Conservation (phyloP, 2,113 vertebrate species). For the Paracanthobrama guichenoti region DNA sequence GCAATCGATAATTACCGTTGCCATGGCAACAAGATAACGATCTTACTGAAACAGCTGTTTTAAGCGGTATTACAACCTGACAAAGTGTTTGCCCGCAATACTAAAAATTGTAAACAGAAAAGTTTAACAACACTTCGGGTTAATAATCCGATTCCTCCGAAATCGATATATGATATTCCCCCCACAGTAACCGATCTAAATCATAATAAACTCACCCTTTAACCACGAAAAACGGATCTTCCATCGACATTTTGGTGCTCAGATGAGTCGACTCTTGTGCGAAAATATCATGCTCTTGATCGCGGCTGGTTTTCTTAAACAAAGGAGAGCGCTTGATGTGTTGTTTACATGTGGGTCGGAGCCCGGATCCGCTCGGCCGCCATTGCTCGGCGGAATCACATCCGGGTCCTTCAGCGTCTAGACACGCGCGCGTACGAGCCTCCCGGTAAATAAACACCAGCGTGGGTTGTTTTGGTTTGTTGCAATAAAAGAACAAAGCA, state of each 20-base stretch:
- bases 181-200: not conserved
- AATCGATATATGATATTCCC: not conserved
- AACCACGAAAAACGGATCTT: slow-evolving; percentile 98
- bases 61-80: not conserved
- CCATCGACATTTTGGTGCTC: slow-evolving; percentile 87
- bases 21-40: slow-evolving; percentile 31
- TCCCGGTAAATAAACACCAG: not conserved
- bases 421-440: not conserved
- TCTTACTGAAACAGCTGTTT: slow-evolving; percentile 5
- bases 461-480: slow-evolving; percentile 1
- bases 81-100: not conserved
- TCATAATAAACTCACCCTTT: slow-evolving; percentile 83
- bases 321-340: not conserved
- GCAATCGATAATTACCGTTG: slow-evolving; percentile 12
- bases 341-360: slow-evolving; percentile 55
- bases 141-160: not conserved
- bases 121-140: not conserved
- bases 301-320: not conserved
- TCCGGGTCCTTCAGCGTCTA: slow-evolving; percentile 54
- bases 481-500: slow-evolving; percentile 17
- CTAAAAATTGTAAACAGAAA: not conserved
- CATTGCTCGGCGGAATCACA: slow-evolving; percentile 44
- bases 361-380: slow-evolving; percentile 15
- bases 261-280: slow-evolving; percentile 20
- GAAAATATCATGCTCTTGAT: slow-evolving; percentile 52